Percentiles rank a stretch among this genome's conserved stretches.
Evolutionary conservation across 2,797 vertebrate species (phyloP).

Genomic region (Salarias fasciatus): DNA sequence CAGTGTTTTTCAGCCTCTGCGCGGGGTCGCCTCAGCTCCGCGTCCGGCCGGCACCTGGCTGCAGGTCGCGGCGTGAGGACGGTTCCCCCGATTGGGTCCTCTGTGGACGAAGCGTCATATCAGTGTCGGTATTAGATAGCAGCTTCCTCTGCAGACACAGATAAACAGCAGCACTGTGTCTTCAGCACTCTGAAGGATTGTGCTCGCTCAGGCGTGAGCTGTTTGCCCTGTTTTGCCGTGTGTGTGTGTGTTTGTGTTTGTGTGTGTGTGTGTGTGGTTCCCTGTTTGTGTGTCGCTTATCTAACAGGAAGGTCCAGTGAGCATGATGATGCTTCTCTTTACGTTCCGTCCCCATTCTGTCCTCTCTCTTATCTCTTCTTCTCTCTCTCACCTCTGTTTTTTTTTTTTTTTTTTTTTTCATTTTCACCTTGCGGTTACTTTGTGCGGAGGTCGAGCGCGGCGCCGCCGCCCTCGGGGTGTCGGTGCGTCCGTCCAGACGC

Average conservation of each 20-base stretch:
- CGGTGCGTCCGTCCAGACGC: not conserved
- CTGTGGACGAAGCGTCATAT: slow-evolving; percentile 30
- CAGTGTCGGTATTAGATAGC: slow-evolving; percentile 48
- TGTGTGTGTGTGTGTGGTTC: too few species aligned
- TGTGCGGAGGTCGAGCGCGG: not conserved
- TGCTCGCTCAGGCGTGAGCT: slow-evolving; percentile 33
- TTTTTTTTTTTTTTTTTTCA: too few species aligned
- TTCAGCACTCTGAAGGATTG: slow-evolving; percentile 48
- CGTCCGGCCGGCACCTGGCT: too few species aligned
- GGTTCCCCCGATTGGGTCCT: not conserved
- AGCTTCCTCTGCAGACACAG: slow-evolving; percentile 44
- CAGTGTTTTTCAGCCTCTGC: too few species aligned
- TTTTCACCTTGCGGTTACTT: slow-evolving; percentile 17
- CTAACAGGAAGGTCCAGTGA: slow-evolving; percentile 62
- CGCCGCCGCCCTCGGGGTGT: not conserved
- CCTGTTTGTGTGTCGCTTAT: slow-evolving; percentile 50
- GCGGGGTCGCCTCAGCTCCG: too few species aligned
- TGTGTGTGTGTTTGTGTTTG: too few species aligned
- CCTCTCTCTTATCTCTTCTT: slow-evolving; percentile 44
- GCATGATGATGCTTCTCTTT: slow-evolving; percentile 61
- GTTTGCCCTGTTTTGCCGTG: slow-evolving; percentile 15
- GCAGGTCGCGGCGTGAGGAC: too few species aligned
- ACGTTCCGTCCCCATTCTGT: slow-evolving; percentile 66
- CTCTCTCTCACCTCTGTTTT: too few species aligned
- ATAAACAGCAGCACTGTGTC: slow-evolving; percentile 55